Percentiles rank a stretch among this genome's conserved stretches.
These are phyloP conservation scores for Cheilosia vulpina DNA, from an alignment of 2,888 invertebrate species.

Conservation along the genomic window DNA sequence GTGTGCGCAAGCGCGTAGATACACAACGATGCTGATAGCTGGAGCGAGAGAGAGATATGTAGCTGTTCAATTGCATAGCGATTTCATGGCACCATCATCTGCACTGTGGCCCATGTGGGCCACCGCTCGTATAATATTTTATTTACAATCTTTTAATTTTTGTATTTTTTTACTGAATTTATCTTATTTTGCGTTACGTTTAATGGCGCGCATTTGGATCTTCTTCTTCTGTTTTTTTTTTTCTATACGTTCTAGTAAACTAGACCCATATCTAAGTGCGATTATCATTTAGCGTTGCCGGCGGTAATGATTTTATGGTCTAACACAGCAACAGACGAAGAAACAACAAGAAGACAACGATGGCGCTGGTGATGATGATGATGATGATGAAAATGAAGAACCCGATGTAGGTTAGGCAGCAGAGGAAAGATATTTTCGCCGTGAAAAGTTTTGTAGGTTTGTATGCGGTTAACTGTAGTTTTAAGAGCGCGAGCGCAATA, in stretches of 20 bases:
- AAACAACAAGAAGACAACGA: neutral
- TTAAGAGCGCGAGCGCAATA: slow-evolving; percentile 56
- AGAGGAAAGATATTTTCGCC: slow-evolving; percentile 17
- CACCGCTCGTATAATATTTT: slow-evolving; percentile 29
- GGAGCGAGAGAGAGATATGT: neutral
- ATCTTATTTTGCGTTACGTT: slow-evolving; percentile 36
- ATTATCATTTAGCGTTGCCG: slow-evolving; percentile 68
- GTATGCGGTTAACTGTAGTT: slow-evolving; percentile 70
- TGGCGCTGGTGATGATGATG: neutral
- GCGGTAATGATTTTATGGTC: slow-evolving; percentile 64
- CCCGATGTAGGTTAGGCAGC: slow-evolving; percentile 55
- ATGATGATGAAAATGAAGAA: slow-evolving; percentile 10
- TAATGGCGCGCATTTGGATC: slow-evolving; percentile 41
- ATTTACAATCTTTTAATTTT: slow-evolving; percentile 24
- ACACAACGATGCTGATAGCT: slow-evolving; percentile 32
- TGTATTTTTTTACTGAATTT: slow-evolving; percentile 14
- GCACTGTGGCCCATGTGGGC: slow-evolving; percentile 49
- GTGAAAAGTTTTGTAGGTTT: slow-evolving; percentile 62
- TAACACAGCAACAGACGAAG: slow-evolving; percentile 23
- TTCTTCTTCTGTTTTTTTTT: neutral
- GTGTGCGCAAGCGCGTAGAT: slow-evolving; percentile 9
- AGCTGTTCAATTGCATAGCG: slow-evolving; percentile 16
- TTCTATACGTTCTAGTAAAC: slow-evolving; percentile 67
- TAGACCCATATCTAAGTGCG: slow-evolving; percentile 71
- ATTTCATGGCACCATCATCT: slow-evolving; percentile 31